Percentiles rank a stretch among this genome's conserved stretches.
phyloP scores from a whole-genome alignment of 2,888 invertebrate genomes.

The Drosophila gaucha region DNA sequence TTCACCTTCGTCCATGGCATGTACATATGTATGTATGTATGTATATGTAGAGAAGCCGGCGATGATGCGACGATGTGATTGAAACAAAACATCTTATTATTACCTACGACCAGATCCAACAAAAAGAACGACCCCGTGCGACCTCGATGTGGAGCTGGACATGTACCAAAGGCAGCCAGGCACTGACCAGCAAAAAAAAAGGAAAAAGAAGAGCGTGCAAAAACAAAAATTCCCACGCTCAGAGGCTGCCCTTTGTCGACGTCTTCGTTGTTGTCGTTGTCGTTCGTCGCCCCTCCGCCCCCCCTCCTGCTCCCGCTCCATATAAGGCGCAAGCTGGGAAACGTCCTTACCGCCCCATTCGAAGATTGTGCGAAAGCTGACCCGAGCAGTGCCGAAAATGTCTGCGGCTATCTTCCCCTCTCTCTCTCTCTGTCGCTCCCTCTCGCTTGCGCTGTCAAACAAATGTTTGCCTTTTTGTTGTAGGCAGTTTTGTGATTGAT shows the following conservation, averaged over 20 bases:
- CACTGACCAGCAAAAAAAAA: slow-evolving; percentile 31
- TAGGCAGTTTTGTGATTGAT: slow-evolving; percentile 66
- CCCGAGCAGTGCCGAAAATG: slow-evolving; percentile 50
- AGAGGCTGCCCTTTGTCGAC: slow-evolving; percentile 70
- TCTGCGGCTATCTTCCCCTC: slow-evolving; percentile 57
- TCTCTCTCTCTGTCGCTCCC: slow-evolving; percentile 32
- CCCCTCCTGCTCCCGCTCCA: slow-evolving; percentile 19
- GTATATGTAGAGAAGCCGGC: slow-evolving; percentile 15
- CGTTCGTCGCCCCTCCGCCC: slow-evolving; percentile 27
- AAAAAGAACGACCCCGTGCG: slow-evolving; percentile 75
- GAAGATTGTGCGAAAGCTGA: slow-evolving; percentile 46
- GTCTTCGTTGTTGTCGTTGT: slow-evolving; percentile 32
- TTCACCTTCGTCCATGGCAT: slow-evolving; percentile 41
- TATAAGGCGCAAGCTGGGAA: slow-evolving; percentile 71
- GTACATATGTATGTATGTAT: slow-evolving; percentile 28
- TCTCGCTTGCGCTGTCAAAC: slow-evolving; percentile 9
- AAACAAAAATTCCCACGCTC: slow-evolving; percentile 75
- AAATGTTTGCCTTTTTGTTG: slow-evolving; percentile 27
- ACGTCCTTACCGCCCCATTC: slow-evolving; percentile 69
- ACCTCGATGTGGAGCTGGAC: slow-evolving; percentile 63
- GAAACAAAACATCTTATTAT: slow-evolving; percentile 80
- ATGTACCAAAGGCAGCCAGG: slow-evolving; percentile 17
- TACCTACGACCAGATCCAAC: slow-evolving; percentile 59
- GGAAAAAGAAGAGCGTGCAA: slow-evolving; percentile 60
- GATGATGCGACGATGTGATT: slow-evolving; percentile 78